Base-by-base conservation (phyloP, 2,888 invertebrate species). In the Mesodorylaimus sp. region DNA sequence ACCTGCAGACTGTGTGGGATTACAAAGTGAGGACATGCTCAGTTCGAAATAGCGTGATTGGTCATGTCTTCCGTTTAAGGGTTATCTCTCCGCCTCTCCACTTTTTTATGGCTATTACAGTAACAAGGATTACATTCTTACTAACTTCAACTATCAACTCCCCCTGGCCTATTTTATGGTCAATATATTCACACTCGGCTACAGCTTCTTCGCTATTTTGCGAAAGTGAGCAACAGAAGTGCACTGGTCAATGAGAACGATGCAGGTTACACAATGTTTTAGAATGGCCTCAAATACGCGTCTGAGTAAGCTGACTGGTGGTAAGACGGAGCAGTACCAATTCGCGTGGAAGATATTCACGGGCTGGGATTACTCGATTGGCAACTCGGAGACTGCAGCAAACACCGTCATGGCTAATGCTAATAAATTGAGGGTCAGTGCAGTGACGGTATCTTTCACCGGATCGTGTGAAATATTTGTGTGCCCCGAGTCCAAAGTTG, bases 301-400 rank as follows among this genome's bases (percentile, higher is more conserved):
- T 50, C 80, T 84, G 76, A 88, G 87, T 44, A 91, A 91, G 67
- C 70, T 91, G 48, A 85, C 88, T 0, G 60, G 64, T 26, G 86
- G 87, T 64, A 89, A 91, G 66, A 88, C 88, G 61, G 93, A 95
- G 66, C 91, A 95, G 69, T 93, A 85, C 66, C 80, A 83, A 50
- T 95, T 95, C 68, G 83, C 86, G 0, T 93, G 93, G 93, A 91
- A 89, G 68, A 73, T 89, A 7, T 89, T 91, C 67, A 86, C 87
- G 2, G 87, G 87, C 7, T 95, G 95, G 95, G 95, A 95, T 70
- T 95, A 83, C 67, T 91, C 89, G 83, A 91, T 95, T 60, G 93
- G 91, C 43, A 87, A 87, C 66, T 76, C 85, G 1, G 95, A 95
- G 72, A 91, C 95, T 0, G 87, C 91, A 1, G 83, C 85, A 63